Base-by-base conservation (phyloP, 2,797 vertebrate species). In the Lutjanus argentimaculatus region DNA sequence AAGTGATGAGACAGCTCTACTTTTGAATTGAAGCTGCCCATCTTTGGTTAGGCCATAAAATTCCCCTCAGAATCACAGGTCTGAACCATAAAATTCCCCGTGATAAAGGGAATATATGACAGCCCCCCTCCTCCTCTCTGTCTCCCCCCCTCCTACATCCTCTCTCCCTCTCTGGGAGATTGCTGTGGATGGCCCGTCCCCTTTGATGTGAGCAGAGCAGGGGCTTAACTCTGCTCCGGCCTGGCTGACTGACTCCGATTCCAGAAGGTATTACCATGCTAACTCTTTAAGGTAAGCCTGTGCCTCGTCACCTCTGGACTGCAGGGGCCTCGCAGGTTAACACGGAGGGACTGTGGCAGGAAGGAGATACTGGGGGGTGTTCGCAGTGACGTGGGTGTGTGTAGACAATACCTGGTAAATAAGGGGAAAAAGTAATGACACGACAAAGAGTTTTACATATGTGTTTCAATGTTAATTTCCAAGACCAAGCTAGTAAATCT, bases 21-120 rank as follows among this genome's bases (percentile, higher is more conserved):
- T 82, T 90, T 87, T 88, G 88, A 93, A 92, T 86, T 89, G 82
- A 84, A 82, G 85, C 90, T 82, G 84, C 85, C 88, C 84, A 89
- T 91, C 91, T 91, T 88, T 82, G 89, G 90, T 84, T 80, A 84
- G 86, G 75, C 84, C 82, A 85, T 91, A 92, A 89, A 93, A 93
- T 89, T 92, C 85, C 85, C 75, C 83, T 90, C 83, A 91, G 89
- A 94, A 91, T 93, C 92, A 92, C 84, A 83, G 76, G 82, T 88
- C 87, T 91, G 86, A 87, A 86, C 89, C 89, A 63, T 93, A 92
- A 94, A 93, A 93, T 89, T 91, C 77, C 84, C 72, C 11, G 59
- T 88, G 91, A 94, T 93, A 92, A 91, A 93, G 85, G 88, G 89
- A 92, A 88, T 92, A 88, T 92, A 89, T 91, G 89, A 89, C 90